Evolutionary conservation across 2,888 invertebrate genomes (phyloP), one percentile per base, ranked within the genome.

Genomic region (Hipparchia semele): DNA sequence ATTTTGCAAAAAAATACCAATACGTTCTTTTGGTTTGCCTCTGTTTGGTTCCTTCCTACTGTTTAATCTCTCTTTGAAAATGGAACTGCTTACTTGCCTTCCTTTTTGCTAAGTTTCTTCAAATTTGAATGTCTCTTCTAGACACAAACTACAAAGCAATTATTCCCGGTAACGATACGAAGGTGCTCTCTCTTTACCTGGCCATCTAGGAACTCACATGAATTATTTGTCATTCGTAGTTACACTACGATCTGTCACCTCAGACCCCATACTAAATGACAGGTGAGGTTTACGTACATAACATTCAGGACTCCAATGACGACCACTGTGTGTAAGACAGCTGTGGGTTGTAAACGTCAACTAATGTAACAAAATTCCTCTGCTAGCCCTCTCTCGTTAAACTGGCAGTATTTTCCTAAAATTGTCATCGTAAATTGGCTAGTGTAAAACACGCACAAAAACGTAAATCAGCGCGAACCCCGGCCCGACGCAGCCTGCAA

Each of bases 391-490:
- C 68, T 46, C 23, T 33, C 46, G 45, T 59, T 6, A 61, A 39
- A 33, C 66, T 12, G 67, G 60, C 64, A 66, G 39, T 45, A 72
- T 76, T 74, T 53, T 66, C 68, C 53, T 33, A 72, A 70, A 68
- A 59, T 53, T 70, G 68, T 68, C 72, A 49, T 72, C 68, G 64
- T 73, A 72, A 75, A 75, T 72, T 68, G 70, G 33, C 10, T 49
- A 62, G 51, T 66, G 68, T 53, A 71, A 71, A 76, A 74, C 64
- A 58, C 64, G 65, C 59, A 74, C 75, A 76, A 76, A 74, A 74
- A 71, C 77, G 77, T 77, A 79, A 80, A 80, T 79, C 74, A 76
- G 68, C 8, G n/a, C 23, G 69, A 70, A 71, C 53, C 60, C 33
- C 12, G 64, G 8, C 7, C 49, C 61, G 13, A 54, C 13, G 64